These are phyloP conservation scores for Drosophila ercepeae DNA, from an alignment of 1,140 invertebrate species.

Conservation along the genomic window DNA sequence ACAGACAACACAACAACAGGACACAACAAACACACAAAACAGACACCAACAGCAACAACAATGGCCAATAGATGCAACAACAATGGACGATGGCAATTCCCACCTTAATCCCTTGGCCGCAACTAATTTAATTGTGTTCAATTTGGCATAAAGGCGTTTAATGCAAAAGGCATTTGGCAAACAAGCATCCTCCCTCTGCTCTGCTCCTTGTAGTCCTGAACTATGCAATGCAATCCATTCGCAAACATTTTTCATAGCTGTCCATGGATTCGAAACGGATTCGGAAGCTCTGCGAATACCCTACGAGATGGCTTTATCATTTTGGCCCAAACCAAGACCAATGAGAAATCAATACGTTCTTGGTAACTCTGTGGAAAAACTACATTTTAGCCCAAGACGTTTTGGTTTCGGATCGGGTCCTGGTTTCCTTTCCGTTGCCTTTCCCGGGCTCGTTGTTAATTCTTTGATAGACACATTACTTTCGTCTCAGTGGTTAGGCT, in stretches of 20 bases:
- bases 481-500: constrained; percentile 80
- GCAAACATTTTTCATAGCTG: constrained; percentile 31
- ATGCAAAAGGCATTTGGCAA: constrained; percentile 61
- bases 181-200: constrained; percentile 14
- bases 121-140: constrained; percentile 82
- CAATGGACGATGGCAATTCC: constrained; percentile 54
- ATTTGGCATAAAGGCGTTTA: constrained; percentile 78
- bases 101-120: constrained; percentile 75
- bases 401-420: constrained; percentile 17
- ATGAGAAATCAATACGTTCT: constrained; percentile 39
- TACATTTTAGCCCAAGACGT: constrained; percentile 41
- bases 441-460: constrained; percentile 70
- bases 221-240: constrained; percentile 14
- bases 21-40: constrained; percentile 10
- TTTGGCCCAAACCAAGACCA: constrained; percentile 8
- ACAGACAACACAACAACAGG: constrained; percentile 42
- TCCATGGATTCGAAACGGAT: neutral
- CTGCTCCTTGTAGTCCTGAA: neutral
- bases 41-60: neutral
- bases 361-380: constrained; percentile 12
- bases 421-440: constrained; percentile 18
- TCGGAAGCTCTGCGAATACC: constrained; percentile 5
- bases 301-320: constrained; percentile 12
- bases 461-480: constrained; percentile 82
- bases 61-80: constrained; percentile 6